phyloP scores from a whole-genome alignment of 2,797 vertebrate species.

The Coreius guichenoti region DNA sequence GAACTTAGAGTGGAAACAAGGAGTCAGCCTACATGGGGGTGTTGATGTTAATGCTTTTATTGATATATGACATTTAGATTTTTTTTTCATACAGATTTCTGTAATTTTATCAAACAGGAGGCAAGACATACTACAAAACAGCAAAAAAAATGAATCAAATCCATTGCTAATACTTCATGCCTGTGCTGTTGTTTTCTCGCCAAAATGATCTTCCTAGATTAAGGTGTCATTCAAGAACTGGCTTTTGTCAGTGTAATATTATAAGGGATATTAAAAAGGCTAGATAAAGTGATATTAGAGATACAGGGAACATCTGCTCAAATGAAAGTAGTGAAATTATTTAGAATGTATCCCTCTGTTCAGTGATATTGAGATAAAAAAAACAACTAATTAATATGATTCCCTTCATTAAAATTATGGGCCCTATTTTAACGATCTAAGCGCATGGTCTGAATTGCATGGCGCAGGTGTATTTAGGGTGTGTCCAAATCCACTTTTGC shows the following conservation, averaged over 20 bases:
- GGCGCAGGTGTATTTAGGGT: no score
- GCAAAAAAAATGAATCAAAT: neutral
- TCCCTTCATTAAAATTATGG: neutral
- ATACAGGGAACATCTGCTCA: neutral
- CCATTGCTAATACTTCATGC: neutral
- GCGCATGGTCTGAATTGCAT: no score
- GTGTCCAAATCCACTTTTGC: no score
- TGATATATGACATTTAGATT: neutral
- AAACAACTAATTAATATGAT: neutral
- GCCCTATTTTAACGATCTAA: no score
- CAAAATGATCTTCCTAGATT: neutral
- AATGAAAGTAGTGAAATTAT: neutral
- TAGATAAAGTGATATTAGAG: neutral
- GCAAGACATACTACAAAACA: neutral
- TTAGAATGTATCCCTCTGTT: neutral
- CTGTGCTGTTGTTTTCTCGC: neutral
- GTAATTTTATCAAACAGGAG: neutral
- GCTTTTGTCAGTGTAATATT: neutral
- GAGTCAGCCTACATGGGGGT: neutral
- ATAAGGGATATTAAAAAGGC: neutral
- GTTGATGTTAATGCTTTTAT: neutral
- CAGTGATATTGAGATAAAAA: neutral
- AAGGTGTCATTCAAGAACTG: neutral
- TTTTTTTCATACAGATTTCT: neutral
- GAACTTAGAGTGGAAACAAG: neutral